phyloP scores from a whole-genome alignment of 1,140 invertebrate genomes.

The Ditylenchus dipsaci region DNA sequence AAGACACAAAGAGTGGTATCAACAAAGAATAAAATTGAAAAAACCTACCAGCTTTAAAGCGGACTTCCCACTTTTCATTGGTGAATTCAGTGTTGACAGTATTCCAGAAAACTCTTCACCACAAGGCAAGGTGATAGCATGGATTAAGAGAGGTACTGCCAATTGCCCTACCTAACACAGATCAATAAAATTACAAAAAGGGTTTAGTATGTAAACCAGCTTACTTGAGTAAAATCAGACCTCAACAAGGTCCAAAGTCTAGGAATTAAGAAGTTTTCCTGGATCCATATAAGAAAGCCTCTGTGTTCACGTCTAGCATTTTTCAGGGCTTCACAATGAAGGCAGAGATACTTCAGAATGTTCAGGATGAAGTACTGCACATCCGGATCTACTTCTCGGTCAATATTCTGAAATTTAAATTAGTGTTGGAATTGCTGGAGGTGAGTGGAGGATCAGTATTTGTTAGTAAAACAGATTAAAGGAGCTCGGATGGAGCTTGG shows the following conservation, averaged over 20 bases:
- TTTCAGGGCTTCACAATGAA: conserved; percentile 85
- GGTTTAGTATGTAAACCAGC: neutral
- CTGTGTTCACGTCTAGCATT: conserved; percentile 70
- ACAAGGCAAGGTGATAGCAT: conserved; percentile 84
- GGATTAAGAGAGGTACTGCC: conserved; percentile 74
- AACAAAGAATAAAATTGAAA: neutral
- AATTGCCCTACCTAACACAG: conserved; percentile 57
- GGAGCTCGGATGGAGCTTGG: no score
- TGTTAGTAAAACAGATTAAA: conserved; percentile 39
- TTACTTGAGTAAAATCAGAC: conserved; percentile 73
- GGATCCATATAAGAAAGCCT: conserved; percentile 93
- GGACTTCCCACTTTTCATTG: conserved; percentile 76
- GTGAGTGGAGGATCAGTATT: conserved; percentile 12
- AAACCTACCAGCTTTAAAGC: conserved; percentile 76
- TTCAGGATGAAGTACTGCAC: conserved; percentile 86
- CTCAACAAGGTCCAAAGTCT: conserved; percentile 91
- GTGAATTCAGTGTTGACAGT: conserved; percentile 89
- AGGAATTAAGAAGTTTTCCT: conserved; percentile 88
- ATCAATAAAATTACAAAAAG: neutral
- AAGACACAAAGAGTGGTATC: no score
- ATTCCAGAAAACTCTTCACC: conserved; percentile 88
- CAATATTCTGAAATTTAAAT: conserved; percentile 68
- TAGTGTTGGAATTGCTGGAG: no score
- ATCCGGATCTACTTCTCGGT: conserved; percentile 73
- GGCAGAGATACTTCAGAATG: conserved; percentile 81